Evolutionary conservation across 2,113 vertebrate genomes (phyloP).

Genomic region (cat (Felis catus)): DNA sequence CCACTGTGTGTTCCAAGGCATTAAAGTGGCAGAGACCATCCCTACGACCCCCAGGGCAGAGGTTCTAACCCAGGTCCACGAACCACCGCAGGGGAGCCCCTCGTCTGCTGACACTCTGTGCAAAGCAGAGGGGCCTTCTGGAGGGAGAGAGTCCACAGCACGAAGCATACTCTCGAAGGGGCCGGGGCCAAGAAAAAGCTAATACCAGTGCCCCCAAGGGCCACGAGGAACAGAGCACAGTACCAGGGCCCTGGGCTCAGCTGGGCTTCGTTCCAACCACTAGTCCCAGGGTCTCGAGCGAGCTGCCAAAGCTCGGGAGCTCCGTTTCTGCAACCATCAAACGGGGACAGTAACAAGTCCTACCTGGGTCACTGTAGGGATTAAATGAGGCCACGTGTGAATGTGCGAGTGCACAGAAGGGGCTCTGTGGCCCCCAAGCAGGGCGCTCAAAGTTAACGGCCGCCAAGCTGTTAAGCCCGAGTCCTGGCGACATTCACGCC

Average conservation of each 20-base stretch:
- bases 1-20: not conserved
- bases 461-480: rapidly evolving
- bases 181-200: not conserved
- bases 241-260: not conserved
- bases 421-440: not conserved
- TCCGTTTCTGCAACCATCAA: not conserved
- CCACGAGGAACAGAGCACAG: not conserved
- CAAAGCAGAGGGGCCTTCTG: rapidly evolving
- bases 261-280: not conserved
- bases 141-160: not conserved
- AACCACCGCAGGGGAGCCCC: not conserved
- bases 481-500: not conserved
- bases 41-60: not conserved
- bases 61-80: no score
- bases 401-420: not conserved
- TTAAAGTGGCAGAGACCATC: not conserved
- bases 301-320: not conserved
- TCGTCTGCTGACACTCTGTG: rapidly evolving
- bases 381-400: not conserved
- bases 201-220: rapidly evolving
- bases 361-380: not conserved
- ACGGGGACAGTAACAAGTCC: not conserved
- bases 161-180: not conserved
- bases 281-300: not conserved
- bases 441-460: not conserved